These are phyloP conservation scores for Bombus balteatus DNA, from an alignment of 1,140 invertebrate genomes.

Conservation along the genomic window DNA sequence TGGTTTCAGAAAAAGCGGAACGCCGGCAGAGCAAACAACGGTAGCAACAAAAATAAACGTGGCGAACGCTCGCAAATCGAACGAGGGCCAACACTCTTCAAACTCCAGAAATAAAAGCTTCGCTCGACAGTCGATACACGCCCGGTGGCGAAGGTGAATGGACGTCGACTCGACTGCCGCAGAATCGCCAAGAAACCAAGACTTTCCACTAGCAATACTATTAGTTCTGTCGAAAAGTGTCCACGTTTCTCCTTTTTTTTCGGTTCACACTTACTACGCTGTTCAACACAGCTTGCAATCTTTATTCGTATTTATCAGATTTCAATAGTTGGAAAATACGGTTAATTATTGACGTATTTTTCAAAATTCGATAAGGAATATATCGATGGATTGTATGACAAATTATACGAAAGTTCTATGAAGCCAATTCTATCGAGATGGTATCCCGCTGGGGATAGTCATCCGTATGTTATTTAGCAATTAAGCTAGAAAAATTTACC, in stretches of 20 bases:
- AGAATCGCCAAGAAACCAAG: conserved; percentile 33
- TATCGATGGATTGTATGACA: too few relatives aligned
- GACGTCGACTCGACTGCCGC: conserved; percentile 38
- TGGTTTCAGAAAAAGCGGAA: background rate
- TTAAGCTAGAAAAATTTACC: too few relatives aligned
- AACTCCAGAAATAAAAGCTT: conserved; percentile 42
- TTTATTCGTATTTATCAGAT: too few relatives aligned
- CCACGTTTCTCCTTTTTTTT: background rate
- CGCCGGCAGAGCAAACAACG: conserved; percentile 11
- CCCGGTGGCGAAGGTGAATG: conserved; percentile 43
- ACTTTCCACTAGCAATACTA: conserved; percentile 37
- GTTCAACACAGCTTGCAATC: background rate
- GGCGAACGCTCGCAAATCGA: conserved; percentile 35
- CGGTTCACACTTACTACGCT: background rate
- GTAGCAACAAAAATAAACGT: conserved; percentile 38
- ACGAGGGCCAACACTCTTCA: background rate
- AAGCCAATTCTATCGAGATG: too few relatives aligned
- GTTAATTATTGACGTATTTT: too few relatives aligned
- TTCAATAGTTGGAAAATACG: too few relatives aligned
- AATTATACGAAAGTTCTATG: too few relatives aligned
- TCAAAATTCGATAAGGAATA: too few relatives aligned
- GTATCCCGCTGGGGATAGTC: too few relatives aligned
- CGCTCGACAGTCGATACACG: conserved; percentile 2
- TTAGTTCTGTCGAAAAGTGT: background rate
- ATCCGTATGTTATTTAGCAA: too few relatives aligned